These are phyloP conservation scores for Sarotherodon lohbergeri DNA, from an alignment of 2,113 vertebrate genomes.

Conservation along the genomic window DNA sequence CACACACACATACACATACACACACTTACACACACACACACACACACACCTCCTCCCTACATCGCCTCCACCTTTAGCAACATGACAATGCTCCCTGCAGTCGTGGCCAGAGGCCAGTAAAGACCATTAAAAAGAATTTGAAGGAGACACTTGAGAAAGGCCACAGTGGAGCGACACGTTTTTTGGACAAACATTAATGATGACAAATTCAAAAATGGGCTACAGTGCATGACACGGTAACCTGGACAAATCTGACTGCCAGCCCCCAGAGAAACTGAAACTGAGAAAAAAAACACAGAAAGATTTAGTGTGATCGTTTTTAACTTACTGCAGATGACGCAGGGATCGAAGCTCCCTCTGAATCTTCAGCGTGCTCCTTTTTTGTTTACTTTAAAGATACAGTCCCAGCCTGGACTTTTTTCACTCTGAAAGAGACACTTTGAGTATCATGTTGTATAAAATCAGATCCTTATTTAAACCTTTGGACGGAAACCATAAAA, in stretches of 20 bases:
- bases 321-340: neutral
- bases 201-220: conserved; percentile 40
- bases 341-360: neutral
- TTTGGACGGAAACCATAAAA: neutral
- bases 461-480: neutral
- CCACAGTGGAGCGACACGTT: conserved; percentile 33
- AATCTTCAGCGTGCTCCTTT: neutral
- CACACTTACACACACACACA: neutral
- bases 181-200: conserved; percentile 58
- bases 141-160: conserved; percentile 32
- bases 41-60: conserved; percentile 16
- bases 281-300: neutral
- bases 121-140: conserved; percentile 61
- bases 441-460: neutral
- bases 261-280: neutral
- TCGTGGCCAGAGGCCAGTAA: conserved; percentile 30
- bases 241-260: neutral
- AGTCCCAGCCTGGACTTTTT: neutral
- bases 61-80: conserved; percentile 30
- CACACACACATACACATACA: neutral
- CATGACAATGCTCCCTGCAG: conserved; percentile 50
- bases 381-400: neutral
- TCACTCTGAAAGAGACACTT: neutral
- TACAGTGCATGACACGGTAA: conserved; percentile 30
- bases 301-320: neutral